Evolutionary conservation across 2,797 vertebrate genomes (phyloP).

Genomic region (Aulostomus chinensis): DNA sequence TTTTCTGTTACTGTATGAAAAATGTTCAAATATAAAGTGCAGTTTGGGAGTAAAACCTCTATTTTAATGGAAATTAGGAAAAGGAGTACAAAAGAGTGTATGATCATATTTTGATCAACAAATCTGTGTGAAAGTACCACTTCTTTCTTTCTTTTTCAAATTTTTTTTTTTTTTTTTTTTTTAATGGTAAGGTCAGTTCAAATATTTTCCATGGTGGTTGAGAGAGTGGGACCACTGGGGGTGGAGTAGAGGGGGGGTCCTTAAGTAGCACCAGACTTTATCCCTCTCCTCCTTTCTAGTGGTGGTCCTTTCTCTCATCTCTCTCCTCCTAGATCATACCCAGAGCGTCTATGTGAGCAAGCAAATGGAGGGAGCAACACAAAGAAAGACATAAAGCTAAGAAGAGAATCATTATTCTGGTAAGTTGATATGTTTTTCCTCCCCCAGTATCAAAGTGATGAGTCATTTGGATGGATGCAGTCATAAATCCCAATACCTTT

Average conservation of each 20-base stretch:
- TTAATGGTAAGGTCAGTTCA: slow-evolving; percentile 44
- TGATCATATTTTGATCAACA: slow-evolving; percentile 12
- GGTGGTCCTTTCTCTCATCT: slow-evolving; percentile 63
- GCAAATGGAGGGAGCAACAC: slow-evolving; percentile 65
- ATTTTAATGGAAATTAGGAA: not conserved
- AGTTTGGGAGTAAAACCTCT: too few species aligned
- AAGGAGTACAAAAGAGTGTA: slow-evolving; percentile 10
- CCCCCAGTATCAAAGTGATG: too few species aligned
- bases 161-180: too few species aligned
- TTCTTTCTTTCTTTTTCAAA: too few species aligned
- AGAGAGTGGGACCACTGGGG: slow-evolving; percentile 61
- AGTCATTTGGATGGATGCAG: too few species aligned
- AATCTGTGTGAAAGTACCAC: slow-evolving; percentile 38
- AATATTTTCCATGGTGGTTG: slow-evolving; percentile 71
- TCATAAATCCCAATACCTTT: too few species aligned
- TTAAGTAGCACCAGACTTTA: slow-evolving; percentile 74
- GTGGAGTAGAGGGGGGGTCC: slow-evolving; percentile 60
- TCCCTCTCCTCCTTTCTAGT: slow-evolving; percentile 72
- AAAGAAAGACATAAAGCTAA: slow-evolving; percentile 51
- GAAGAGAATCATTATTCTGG: slow-evolving; percentile 43
- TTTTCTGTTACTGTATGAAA: not conserved
- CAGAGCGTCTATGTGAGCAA: slow-evolving; percentile 46
- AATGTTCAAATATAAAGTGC: not conserved
- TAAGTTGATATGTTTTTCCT: slow-evolving; percentile 45
- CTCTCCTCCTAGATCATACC: slow-evolving; percentile 51